Evolutionary conservation across 2,888 invertebrate genomes (phyloP), one percentile per base, ranked within the genome.

Genomic region (Margaritifera margaritifera): DNA sequence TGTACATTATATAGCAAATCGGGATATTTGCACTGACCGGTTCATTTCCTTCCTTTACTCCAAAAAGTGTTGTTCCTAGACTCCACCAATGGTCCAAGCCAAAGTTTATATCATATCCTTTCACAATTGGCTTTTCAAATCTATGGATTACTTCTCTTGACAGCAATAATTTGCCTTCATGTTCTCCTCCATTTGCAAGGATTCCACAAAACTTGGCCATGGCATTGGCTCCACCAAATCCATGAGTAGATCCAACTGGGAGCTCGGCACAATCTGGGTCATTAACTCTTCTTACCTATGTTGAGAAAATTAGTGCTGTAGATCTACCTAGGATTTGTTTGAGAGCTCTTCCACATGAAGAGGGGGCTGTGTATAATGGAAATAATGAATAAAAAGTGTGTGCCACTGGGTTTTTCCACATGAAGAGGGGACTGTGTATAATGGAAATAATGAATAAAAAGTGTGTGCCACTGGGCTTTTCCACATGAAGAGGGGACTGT

Each of bases 251-350:
- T 5, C 80, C 78, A 20, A 77, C 71, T 4, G 81, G 82, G 2
- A 87, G 64, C 55, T 82, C 82, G 61, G 82, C 65, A 51, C 77
- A 79, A n/a, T 83, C 80, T 19, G 87, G 86, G 64, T 87, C 80
- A 69, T 86, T 83, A 51, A 85, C 61, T 27, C 73, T 77, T n/a
- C 42, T 66, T 57, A 2, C 64, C 66, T 76, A 80, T 63, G n/a
- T 59, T 53, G 24, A 19, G 55, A 24, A 24, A 42, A 42, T 11
- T 42, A 42, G 15, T 42, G 42, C 11, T 11, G 15, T 42, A 42
- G 11, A 42, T 15, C 42, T 42, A 42, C 11, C 3, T 15, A 42
- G 2, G 11, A 42, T 8, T 31, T 31, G 6, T 27, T 31, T 31
- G 1, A 8, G 1, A 8, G 8, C 8, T 31, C 8, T 31, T 8